Percentiles rank a stretch among this genome's conserved stretches.
phyloP scores from a whole-genome alignment of 2,797 vertebrate genomes.

The Bufotes viridis region DNA sequence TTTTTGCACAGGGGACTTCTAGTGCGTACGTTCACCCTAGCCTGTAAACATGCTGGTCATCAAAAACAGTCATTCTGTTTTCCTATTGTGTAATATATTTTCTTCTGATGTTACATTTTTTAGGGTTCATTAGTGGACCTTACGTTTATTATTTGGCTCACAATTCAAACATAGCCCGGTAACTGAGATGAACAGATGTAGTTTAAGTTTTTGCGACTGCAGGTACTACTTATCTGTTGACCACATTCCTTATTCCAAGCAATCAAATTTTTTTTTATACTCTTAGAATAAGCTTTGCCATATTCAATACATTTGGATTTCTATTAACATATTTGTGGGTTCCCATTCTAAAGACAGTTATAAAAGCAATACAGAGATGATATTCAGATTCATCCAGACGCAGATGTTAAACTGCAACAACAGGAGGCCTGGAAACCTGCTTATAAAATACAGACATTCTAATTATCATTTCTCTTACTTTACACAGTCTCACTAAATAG shows the following conservation, averaged over 20 bases:
- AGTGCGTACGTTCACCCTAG: too few relatives aligned
- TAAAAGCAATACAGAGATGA: conserved; percentile 10
- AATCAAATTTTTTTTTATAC: neutral
- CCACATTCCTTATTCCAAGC: neutral
- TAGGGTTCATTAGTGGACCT: neutral
- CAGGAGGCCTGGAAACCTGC: conserved; percentile 9
- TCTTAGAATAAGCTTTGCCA: conserved; percentile 27
- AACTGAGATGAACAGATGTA: too few relatives aligned
- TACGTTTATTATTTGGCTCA: neutral
- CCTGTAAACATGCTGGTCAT: too few relatives aligned
- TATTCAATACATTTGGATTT: conserved; percentile 14
- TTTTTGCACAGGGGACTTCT: too few relatives aligned
- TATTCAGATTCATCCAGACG: neutral
- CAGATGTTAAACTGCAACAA: conserved; percentile 46
- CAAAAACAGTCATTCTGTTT: neutral
- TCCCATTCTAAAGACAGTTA: conserved; percentile 27
- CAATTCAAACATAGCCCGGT: neutral
- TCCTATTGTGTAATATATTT: neutral
- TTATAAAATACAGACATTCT: conserved; percentile 34
- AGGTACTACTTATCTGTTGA: neutral
- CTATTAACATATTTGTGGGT: conserved; percentile 24
- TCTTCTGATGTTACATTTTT: neutral
- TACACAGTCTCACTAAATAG: neutral
- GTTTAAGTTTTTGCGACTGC: neutral
- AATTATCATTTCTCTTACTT: conserved; percentile 16